Conservation (phyloP, 2,797 vertebrate genomes). For the Chiroxiphia lanceolata region DNA sequence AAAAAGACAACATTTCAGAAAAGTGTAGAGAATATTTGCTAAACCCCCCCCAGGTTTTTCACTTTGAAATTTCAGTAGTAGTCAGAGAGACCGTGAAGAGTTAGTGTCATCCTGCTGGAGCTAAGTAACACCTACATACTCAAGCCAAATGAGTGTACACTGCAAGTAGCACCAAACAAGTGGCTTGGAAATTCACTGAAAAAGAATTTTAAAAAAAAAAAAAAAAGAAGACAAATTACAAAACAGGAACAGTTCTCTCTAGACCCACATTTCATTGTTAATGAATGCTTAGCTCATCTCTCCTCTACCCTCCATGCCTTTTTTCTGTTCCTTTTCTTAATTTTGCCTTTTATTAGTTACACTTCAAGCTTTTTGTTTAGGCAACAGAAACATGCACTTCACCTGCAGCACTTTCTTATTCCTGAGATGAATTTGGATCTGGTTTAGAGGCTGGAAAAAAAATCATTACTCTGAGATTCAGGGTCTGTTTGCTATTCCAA, state of each 20-base stretch:
- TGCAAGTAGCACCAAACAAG: background rate
- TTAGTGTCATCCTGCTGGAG: background rate
- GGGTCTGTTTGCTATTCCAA: conserved; percentile 28
- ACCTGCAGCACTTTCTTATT: conserved; percentile 6
- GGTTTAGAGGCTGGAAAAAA: background rate
- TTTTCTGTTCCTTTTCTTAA: background rate
- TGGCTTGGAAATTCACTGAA: conserved; percentile 26
- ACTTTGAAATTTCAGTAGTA: background rate
- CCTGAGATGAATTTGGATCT: background rate
- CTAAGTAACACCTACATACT: background rate
- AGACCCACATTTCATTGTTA: background rate
- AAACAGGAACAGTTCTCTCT: background rate
- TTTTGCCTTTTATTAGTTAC: conserved; percentile 16
- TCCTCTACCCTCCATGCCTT: background rate
- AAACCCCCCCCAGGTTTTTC: background rate
- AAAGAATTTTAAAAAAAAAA: background rate
- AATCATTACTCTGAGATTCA: background rate
- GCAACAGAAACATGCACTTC: conserved; percentile 28
- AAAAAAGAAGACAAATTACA: background rate
- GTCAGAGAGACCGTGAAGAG: background rate
- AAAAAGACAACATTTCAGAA: background rate
- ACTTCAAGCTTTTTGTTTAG: conserved; percentile 46
- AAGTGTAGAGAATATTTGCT: background rate
- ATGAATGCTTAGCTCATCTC: background rate
- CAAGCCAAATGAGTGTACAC: background rate